Conservation (phyloP, 2,113 vertebrate species). For the Hipposideros armiger region DNA sequence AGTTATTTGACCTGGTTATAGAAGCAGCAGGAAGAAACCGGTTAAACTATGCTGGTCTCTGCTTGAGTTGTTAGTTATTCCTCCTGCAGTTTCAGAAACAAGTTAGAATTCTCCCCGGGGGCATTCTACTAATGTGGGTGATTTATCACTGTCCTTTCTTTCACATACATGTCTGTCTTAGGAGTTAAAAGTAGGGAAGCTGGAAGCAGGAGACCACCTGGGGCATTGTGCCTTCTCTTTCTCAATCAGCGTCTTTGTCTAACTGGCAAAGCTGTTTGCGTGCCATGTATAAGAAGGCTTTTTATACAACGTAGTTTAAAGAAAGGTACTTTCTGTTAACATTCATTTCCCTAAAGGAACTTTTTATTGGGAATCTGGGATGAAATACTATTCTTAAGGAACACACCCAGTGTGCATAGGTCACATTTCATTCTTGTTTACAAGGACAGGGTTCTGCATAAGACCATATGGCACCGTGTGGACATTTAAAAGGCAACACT, state of each 20-base stretch:
- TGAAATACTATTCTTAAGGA: conserved; percentile 72
- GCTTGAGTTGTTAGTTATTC: conserved; percentile 34
- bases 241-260: conserved; percentile 68
- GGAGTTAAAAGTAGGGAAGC: conserved; percentile 42
- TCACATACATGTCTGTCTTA: background rate
- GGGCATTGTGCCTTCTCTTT: conserved; percentile 46
- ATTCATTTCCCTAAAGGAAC: conserved; percentile 69
- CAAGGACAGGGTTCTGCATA: conserved; percentile 58
- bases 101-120: background rate
- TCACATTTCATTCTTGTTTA: conserved; percentile 80
- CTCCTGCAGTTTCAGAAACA: conserved; percentile 31
- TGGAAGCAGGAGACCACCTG: conserved; percentile 57
- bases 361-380: conserved; percentile 75
- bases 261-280: conserved; percentile 33
- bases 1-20: conserved; percentile 42
- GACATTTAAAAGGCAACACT: conserved; percentile 66
- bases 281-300: conserved; percentile 47
- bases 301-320: conserved; percentile 58
- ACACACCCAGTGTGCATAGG: conserved; percentile 45
- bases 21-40: background rate
- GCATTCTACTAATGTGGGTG: conserved; percentile 38
- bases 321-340: conserved; percentile 71
- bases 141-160: conserved; percentile 61
- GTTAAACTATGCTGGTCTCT: background rate
- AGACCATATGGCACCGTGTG: conserved; percentile 56